Conservation (phyloP, 2,113 vertebrate genomes). For the Tretioscincus oriximinensis region DNA sequence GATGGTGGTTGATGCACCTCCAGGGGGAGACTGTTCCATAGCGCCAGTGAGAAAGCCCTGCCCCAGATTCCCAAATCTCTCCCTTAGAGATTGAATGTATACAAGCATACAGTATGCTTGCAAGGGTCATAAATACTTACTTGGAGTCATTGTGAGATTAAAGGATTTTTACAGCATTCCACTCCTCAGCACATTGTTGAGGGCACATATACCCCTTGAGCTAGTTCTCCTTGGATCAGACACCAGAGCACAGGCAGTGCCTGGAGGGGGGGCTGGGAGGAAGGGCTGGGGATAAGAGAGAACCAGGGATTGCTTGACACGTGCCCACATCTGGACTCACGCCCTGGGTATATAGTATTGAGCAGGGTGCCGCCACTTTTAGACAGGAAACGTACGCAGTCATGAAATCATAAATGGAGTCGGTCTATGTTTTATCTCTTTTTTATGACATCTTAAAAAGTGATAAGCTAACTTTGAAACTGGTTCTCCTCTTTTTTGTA, state of each 20-base stretch:
- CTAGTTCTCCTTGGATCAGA: neutral
- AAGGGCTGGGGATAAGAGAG: neutral
- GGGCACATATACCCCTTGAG: neutral
- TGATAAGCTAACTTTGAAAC: conserved; percentile 66
- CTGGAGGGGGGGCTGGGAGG: neutral
- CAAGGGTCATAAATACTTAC: neutral
- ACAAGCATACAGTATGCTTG: neutral
- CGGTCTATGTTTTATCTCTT: conserved; percentile 41
- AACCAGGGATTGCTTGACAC: conserved; percentile 12
- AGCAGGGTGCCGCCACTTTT: neutral
- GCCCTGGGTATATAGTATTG: conserved; percentile 27
- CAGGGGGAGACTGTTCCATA: too few species aligned
- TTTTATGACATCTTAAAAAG: conserved; percentile 60
- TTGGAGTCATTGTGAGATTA: neutral
- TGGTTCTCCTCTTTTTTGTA: conserved; percentile 44
- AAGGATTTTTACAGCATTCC: neutral
- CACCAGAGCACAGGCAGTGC: neutral
- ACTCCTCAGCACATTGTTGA: neutral
- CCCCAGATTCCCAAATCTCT: neutral
- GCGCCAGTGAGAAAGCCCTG: too few species aligned
- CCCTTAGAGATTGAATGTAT: neutral
- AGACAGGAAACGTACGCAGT: conserved; percentile 65
- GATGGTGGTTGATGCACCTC: too few species aligned
- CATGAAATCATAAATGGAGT: conserved; percentile 59
- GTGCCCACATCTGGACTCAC: conserved; percentile 24